These are phyloP conservation scores for Drosophila willistoni DNA, from an alignment of 1,140 invertebrate genomes.

Conservation along the genomic window DNA sequence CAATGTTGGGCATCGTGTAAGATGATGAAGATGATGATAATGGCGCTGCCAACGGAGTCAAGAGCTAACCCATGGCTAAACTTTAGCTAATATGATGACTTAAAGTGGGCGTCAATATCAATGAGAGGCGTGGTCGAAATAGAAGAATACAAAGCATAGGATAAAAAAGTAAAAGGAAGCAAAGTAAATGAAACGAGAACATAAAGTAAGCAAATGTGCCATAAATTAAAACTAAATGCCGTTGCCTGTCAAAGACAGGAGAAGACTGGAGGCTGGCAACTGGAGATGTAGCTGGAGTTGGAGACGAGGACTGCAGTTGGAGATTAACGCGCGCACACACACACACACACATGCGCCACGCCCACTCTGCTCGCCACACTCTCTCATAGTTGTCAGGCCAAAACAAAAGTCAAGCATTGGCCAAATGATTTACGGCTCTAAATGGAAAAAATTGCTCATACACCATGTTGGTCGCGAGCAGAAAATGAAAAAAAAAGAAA, in stretches of 20 bases:
- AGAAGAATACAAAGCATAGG: not conserved
- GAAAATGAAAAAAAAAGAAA: not conserved
- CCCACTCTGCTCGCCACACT: conserved; percentile 53
- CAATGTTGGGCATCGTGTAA: conserved; percentile 69
- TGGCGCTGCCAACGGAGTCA: not conserved
- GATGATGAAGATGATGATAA: conserved; percentile 27
- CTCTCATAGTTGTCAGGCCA: conserved; percentile 57
- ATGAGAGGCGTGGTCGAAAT: conserved; percentile 4
- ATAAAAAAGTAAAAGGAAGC: conserved; percentile 1
- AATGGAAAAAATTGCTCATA: conserved; percentile 76
- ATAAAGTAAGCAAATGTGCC: conserved; percentile 65
- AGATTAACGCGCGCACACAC: conserved; percentile 67
- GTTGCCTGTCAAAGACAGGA: conserved; percentile 69
- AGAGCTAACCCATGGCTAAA: conserved; percentile 9
- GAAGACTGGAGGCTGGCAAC: conserved; percentile 44
- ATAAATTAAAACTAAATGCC: conserved; percentile 82
- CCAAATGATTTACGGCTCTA: conserved; percentile 72
- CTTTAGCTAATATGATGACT: conserved; percentile 1
- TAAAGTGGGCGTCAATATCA: conserved; percentile 20
- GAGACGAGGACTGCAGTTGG: conserved; percentile 59
- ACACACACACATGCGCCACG: conserved; percentile 36
- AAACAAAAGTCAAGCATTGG: conserved; percentile 72
- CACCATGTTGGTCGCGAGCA: conserved; percentile 42
- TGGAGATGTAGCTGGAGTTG: conserved; percentile 50
- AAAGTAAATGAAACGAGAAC: conserved; percentile 21